These are phyloP conservation scores for Oligia strigilis DNA, from an alignment of 2,888 invertebrate genomes.

Conservation along the genomic window DNA sequence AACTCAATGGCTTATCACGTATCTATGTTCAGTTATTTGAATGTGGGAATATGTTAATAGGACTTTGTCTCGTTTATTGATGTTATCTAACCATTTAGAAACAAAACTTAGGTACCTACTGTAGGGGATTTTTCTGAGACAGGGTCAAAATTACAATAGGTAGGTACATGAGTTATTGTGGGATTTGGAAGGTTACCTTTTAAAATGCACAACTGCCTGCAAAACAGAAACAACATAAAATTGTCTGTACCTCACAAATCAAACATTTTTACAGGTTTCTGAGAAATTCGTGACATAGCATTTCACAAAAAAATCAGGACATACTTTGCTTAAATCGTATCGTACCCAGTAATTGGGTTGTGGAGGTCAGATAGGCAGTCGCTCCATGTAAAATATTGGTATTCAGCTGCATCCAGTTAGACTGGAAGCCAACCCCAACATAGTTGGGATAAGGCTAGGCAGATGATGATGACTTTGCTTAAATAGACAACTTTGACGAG, in stretches of 20 bases:
- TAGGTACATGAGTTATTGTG: constrained; percentile 6
- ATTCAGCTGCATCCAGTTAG: too few species aligned
- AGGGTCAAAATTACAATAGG: constrained; percentile 11
- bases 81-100: neutral
- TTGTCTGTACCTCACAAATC: neutral
- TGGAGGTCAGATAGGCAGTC: too few species aligned
- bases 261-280: neutral
- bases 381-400: too few species aligned
- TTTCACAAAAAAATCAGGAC: neutral
- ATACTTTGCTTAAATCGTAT: too few species aligned
- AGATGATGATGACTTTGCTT: neutral
- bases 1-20: neutral
- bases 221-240: neutral
- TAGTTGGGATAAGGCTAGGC: too few species aligned
- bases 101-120: neutral
- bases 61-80: constrained; percentile 37
- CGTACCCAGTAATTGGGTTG: too few species aligned
- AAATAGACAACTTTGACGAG: neutral
- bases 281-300: neutral
- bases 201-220: too few species aligned
- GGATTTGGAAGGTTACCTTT: neutral
- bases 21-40: constrained; percentile 30
- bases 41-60: constrained; percentile 8
- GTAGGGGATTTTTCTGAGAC: neutral
- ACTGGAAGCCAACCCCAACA: too few species aligned